Base-by-base conservation (phyloP, 2,797 vertebrate species). In the Mus spretus region DNA sequence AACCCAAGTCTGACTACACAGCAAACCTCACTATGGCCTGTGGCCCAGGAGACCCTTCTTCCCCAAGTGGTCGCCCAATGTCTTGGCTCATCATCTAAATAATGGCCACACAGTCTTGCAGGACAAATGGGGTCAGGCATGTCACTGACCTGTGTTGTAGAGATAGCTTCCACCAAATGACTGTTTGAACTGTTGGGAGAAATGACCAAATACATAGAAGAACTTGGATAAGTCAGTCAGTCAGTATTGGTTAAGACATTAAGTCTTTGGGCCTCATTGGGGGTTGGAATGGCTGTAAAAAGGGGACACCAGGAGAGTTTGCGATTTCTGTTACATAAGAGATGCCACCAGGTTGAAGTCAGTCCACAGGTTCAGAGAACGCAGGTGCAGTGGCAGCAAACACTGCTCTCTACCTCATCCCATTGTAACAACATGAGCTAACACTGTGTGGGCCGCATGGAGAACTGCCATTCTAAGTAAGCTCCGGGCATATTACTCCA, bases 151-250 rank as follows among this genome's bases (percentile, higher is more conserved):
- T 94, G 75, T 61, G 70, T 31, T 89, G 65, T 91, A 74, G 74
- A 34, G 90, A 77, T 53, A 61, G 57, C 87, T 95, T 96, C 40
- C 44, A 63, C 31, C 86, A 65, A 77, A 74, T 75, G 74, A 84
- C 28, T 95, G 40, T 86, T 95, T 84, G 24, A 91, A 95, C 75
- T 91, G 90, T 80, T 74, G 74, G 55, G 72, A 91, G 61, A 50
- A 94, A 96, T 95, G 26, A 61, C 59, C 80, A 82, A 50, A 84
- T 55, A 85, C 57, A 74, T 75, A 92, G 26, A 28, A 37, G 31
- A 26, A 44, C 70, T n/a, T 79, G 24, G 37, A 44, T 59, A 80
- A 79, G 86, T 93, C 65, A 61, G 83, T 93, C 65, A 61, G 87
- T 91, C 89, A 91, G 63, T 79, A 82, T n/a, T 70, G 81, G 78